Evolutionary conservation across 2,797 vertebrate species (phyloP), one percentile per base, ranked within the genome.

Genomic region (Rhabdophis nuchalis): DNA sequence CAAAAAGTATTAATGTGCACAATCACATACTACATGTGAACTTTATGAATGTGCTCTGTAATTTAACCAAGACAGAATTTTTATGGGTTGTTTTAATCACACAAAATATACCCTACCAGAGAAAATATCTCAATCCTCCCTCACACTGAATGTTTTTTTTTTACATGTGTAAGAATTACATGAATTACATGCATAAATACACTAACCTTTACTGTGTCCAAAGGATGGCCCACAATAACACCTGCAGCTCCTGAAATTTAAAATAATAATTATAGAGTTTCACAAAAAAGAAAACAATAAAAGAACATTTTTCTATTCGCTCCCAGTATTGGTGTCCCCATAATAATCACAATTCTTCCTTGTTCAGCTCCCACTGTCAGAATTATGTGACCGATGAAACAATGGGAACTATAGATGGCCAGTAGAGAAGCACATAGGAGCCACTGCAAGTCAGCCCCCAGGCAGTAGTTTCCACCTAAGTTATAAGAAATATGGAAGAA

Each of bases 181-280:
- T 32, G 20, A 50, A 72, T 36, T 46, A 82, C 23, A 52, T 32
- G 13, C 29, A 61, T 27, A 58, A 41, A 86, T 10, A 13, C 41
- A 61, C 93, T 96, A 98, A 98, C 99, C 98, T 99, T 99, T 85
- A 99, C 98, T 0, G 99, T 99, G 97, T 99, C 99, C 97, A 99
- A 96, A 2, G 99, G 99, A 95, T 99, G 98, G 41, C 99, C 99
- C 0, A 99, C 98, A 1, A 99, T 96, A 94, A 99, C 99, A 6
- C 99, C 99, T 96, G 98, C 98, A 0, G 98, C 97, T 96, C 99
- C 99, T 99, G 96, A 64, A 96, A 72, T 95, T 88, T 91, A 92
- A 96, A 93, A 95, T 92, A 95, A 87, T 18, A 85, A 53, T 95
- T 94, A 94, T 41, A 41, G 18, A 25, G 36, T 82, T 46, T 82